Base-by-base conservation (phyloP, 2,113 vertebrate species). In the Paradisaea rubra region DNA sequence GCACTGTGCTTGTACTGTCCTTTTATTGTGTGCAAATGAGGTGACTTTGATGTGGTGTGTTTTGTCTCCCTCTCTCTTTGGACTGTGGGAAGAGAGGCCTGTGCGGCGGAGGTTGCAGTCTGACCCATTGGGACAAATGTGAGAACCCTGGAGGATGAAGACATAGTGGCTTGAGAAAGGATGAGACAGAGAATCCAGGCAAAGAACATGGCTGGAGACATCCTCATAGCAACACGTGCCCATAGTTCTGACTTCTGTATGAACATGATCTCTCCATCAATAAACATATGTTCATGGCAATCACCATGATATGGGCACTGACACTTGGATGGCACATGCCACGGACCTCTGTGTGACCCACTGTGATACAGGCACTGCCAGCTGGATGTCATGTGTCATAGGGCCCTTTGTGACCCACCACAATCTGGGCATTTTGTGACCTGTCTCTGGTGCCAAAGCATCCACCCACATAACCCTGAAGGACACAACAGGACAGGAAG, bases 391-490 rank as follows among this genome's bases (percentile, higher is more conserved):
- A 57, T 5, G 28, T 52, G 39, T 73, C 77, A 66, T 19, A 37
- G 28, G 30, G 28, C 53, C 15, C 39, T 45, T 66, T 88, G 60
- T 81, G 77, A 81, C 52, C 6, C 15, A 37, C 15, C 24, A 42
- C 15, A 19, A 50, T 9, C 57, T 21, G 13, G 61, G 16, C 11
- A 31, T 16, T 66, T 76, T 45, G 44, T 60, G 52, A 73, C 60
- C 15, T 0, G 0, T 39, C 9, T 45, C 60, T 73, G 16, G 16
- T 57, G 31, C 31, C 45, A 66, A 45, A 44, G 17, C 16, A 41
- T 52, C 13, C 39, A 24, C 39, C 39, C 45, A 60, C 16, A 30
- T 30, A 60, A 45, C 3, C 3, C 16, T 0, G 0, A 11, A 53
- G 20, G 11, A 60, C 24, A 81, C 13, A 60, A 30, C 11, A n/a